These are phyloP conservation scores for Trachymyrmex septentrionalis DNA, from an alignment of 1,140 invertebrate species.

Conservation along the genomic window DNA sequence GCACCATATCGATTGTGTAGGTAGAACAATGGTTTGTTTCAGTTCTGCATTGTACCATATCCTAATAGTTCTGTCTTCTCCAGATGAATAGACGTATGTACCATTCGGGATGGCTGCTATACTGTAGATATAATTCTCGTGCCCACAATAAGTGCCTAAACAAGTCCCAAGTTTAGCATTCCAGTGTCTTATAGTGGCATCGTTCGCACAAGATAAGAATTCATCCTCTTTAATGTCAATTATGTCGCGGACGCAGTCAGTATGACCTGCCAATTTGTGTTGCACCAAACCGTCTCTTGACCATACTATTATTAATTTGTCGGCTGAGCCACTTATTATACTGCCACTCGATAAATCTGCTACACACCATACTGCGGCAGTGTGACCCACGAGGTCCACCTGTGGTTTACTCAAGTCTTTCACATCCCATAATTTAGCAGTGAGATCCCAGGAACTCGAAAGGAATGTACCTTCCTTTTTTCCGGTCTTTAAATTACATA, in stretches of 20 bases:
- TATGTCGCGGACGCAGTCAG: slow-evolving; percentile 95
- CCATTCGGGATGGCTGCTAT: slow-evolving; percentile 79
- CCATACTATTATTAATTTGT: slow-evolving; percentile 96
- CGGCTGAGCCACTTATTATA: slow-evolving; percentile 95
- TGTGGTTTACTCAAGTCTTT: slow-evolving; percentile 85
- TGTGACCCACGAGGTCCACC: slow-evolving; percentile 91
- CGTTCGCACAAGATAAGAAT: slow-evolving; percentile 96
- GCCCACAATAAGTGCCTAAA: slow-evolving; percentile 92
- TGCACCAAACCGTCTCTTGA: slow-evolving; percentile 87
- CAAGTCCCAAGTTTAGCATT: slow-evolving; percentile 91
- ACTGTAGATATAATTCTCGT: slow-evolving; percentile 93
- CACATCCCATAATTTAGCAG: slow-evolving; percentile 93
- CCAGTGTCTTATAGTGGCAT: slow-evolving; percentile 95
- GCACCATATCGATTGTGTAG: slow-evolving; percentile 96
- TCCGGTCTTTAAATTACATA: slow-evolving; percentile 89
- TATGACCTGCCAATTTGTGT: slow-evolving; percentile 90
- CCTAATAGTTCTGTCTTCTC: slow-evolving; percentile 95
- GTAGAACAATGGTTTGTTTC: slow-evolving; percentile 92
- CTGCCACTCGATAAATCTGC: slow-evolving; percentile 88
- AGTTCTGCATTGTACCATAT: slow-evolving; percentile 92
- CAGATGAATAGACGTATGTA: slow-evolving; percentile 89
- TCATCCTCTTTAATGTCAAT: slow-evolving; percentile 89
- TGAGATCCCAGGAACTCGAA: slow-evolving; percentile 97
- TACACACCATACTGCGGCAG: slow-evolving; percentile 96
- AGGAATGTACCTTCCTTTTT: slow-evolving; percentile 87